Conservation (phyloP, 2,888 invertebrate species). For the Teinopalpus imperialis region DNA sequence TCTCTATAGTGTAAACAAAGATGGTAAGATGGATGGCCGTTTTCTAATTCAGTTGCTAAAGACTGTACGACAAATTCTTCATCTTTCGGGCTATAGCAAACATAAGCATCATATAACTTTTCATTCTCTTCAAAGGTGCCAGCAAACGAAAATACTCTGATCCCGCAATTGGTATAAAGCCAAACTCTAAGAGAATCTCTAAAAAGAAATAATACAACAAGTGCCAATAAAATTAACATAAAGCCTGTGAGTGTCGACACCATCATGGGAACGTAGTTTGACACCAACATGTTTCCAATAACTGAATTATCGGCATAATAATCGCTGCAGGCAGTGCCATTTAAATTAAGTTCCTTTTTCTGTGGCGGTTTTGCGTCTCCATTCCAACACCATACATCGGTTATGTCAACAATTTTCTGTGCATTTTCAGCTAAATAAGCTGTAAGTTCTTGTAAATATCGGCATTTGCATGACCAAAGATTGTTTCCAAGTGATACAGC, state of each 20-base stretch:
- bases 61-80: slow-evolving; percentile 94
- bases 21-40: slow-evolving; percentile 89
- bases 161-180: slow-evolving; percentile 93
- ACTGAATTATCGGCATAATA: slow-evolving; percentile 92
- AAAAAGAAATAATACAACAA: slow-evolving; percentile 91
- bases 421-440: slow-evolving; percentile 91
- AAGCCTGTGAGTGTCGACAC: slow-evolving; percentile 90
- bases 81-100: slow-evolving; percentile 95
- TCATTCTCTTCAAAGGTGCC: slow-evolving; percentile 89
- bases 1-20: slow-evolving; percentile 95
- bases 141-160: slow-evolving; percentile 88
- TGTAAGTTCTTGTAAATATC: slow-evolving; percentile 92
- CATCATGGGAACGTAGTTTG: slow-evolving; percentile 92
- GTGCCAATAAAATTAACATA: slow-evolving; percentile 88
- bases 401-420: slow-evolving; percentile 89
- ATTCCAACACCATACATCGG: slow-evolving; percentile 91
- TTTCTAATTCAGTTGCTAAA: slow-evolving; percentile 92
- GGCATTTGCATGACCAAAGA: slow-evolving; percentile 95
- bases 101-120: slow-evolving; percentile 95
- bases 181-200: slow-evolving; percentile 93
- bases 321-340: slow-evolving; percentile 93
- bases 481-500: slow-evolving; percentile 91
- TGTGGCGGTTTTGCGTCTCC: slow-evolving; percentile 88
- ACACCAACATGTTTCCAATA: slow-evolving; percentile 90
- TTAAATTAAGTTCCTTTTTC: slow-evolving; percentile 90